These are phyloP conservation scores for Polyergus mexicanus DNA, from an alignment of 1,140 invertebrate genomes.

Conservation along the genomic window DNA sequence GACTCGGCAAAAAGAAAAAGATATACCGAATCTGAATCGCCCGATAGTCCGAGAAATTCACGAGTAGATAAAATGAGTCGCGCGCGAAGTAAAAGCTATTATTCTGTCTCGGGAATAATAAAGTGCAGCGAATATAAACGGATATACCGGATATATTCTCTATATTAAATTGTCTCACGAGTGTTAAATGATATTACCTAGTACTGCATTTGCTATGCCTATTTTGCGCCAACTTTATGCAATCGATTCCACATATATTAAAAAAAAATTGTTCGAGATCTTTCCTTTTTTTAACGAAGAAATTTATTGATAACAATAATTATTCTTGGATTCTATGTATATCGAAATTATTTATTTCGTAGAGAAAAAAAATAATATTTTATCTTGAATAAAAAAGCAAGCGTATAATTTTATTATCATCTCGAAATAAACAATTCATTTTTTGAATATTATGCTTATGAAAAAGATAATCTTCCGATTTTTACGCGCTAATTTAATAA, in stretches of 20 bases:
- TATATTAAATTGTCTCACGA: constrained; percentile 59
- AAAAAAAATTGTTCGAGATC: constrained; percentile 4
- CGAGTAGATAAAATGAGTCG: constrained; percentile 42
- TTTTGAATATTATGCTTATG: not conserved
- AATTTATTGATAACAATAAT: not conserved
- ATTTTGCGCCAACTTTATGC: constrained; percentile 14
- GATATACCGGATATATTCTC: constrained; percentile 42
- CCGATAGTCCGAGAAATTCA: constrained; percentile 27
- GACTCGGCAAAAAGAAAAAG: not conserved
- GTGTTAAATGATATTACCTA: constrained; percentile 49
- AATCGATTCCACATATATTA: constrained; percentile 4
- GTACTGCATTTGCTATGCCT: constrained; percentile 2
- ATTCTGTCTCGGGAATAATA: constrained; percentile 43
- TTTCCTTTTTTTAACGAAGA: not conserved
- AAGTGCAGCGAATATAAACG: constrained; percentile 46
- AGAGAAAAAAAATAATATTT: not conserved
- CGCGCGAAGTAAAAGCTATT: constrained; percentile 50
- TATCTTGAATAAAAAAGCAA: not conserved
- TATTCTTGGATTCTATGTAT: not conserved
- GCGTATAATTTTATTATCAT: not conserved
- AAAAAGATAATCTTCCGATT: not conserved
- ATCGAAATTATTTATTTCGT: not conserved
- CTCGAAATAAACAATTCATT: not conserved
- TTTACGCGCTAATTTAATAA: not conserved
- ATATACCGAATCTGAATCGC: not conserved